Base-by-base conservation (phyloP, 1,140 invertebrate genomes). In the Drosophila aff. region DNA sequence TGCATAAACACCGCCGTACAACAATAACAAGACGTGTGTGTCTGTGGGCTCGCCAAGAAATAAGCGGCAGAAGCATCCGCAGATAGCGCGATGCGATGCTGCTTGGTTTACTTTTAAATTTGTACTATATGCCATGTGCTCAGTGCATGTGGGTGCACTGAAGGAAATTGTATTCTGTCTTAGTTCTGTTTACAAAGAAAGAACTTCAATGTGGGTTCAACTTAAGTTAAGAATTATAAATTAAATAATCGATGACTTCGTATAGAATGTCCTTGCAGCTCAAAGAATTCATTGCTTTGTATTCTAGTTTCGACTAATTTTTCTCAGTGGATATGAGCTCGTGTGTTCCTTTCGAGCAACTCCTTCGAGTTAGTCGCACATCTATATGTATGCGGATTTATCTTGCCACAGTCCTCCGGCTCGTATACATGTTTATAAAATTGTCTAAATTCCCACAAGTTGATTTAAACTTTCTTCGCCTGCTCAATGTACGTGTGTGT, bases 401-500 rank as follows among this genome's bases (percentile, higher is more conserved):
- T 66, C 71, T 57, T 67, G 44, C 46, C 46, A 38, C 46, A 52
- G 65, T 53, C 21, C 60, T 55, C 40, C 58, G 40, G 46, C 40
- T 50, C 65, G 49, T 68, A 58, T 83, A 76, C 76, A 78, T 87
- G 83, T 87, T 87, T 87, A 87, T 89, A 87, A 87, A 87, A 87
- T 87, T 89, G 84, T 87, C 84, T 84, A 89, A 87, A 89, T 87
- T 87, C 85, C 84, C 84, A 87, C 84, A 87, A 87, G 84, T 87
- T 87, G 84, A 87, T 87, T 87, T 87, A 87, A 87, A 87, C 84
- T 89, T 89, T 84, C 77, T 76, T 81, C 55, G 68, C 64, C 49
- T 40, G 66, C 43, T 40, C 41, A 36, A 41, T 61, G 28, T 33
- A 61, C 18, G 33, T 55, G 38, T 31, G 49, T 68, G 63, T 41